Percentiles rank a stretch among this genome's conserved stretches.
phyloP scores from a whole-genome alignment of 2,888 invertebrate species.

The Tenodera sinensis region DNA sequence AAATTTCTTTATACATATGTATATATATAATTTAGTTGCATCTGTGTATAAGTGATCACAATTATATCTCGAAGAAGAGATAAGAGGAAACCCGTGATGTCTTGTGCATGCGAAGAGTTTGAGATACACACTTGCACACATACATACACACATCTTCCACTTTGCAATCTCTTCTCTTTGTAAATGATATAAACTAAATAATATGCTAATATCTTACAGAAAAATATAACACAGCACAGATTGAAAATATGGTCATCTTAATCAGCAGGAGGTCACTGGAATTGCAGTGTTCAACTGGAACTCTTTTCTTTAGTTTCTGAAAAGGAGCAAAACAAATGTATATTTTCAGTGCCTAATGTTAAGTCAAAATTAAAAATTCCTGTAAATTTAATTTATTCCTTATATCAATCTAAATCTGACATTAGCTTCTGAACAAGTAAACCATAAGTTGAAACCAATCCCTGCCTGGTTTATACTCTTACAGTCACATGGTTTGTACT shows the following conservation, averaged over 20 bases:
- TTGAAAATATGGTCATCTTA: conserved; percentile 32
- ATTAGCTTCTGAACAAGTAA: no score
- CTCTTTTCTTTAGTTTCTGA: conserved; percentile 31
- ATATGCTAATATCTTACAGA: conserved; percentile 35
- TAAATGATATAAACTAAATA: conserved; percentile 30
- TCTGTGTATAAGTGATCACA: conserved; percentile 13
- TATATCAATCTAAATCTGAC: no score
- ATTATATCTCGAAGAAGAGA: not conserved
- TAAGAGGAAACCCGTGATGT: conserved; percentile 21
- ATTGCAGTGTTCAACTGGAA: conserved; percentile 30
- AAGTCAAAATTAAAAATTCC: no score
- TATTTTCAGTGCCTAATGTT: not conserved
- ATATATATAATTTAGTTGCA: not conserved
- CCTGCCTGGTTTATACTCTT: no score
- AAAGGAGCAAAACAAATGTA: not conserved
- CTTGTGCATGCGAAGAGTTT: conserved; percentile 4
- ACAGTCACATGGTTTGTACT: no score
- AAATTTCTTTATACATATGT: not conserved
- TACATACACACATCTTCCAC: not conserved
- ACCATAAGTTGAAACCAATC: no score
- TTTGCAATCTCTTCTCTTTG: conserved; percentile 18
- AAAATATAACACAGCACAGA: conserved; percentile 35
- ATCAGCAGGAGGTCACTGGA: conserved; percentile 24
- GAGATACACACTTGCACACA: not conserved
- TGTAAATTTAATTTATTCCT: no score